A percentile compares a stretch with the other conserved stretches of the same genome.
Evolutionary conservation across 2,888 invertebrate genomes (phyloP).

Genomic region (Nebria brevicollis): DNA sequence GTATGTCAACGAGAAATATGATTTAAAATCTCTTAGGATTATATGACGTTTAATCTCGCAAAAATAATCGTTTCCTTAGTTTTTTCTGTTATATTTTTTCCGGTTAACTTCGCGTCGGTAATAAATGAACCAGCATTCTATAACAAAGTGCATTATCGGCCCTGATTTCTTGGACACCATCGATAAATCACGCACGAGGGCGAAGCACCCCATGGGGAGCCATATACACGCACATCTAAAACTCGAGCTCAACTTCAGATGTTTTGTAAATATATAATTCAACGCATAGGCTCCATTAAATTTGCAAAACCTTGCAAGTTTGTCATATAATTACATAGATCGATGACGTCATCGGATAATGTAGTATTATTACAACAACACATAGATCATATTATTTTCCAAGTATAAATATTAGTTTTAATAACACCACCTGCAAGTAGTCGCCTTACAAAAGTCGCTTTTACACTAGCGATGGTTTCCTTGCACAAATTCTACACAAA

Average conservation of each 20-base stretch:
- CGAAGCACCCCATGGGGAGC: slow-evolving; percentile 7
- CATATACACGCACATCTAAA: not conserved
- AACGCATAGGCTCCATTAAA: not conserved
- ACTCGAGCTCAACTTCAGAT: not conserved
- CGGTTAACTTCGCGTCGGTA: not conserved
- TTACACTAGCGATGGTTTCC: not conserved
- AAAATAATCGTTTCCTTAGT: not conserved
- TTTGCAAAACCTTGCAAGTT: not conserved
- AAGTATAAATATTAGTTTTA: not conserved
- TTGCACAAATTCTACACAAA: no score
- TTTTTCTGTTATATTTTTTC: slow-evolving; percentile 6
- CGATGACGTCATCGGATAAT: slow-evolving; percentile 7
- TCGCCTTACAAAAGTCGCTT: not conserved
- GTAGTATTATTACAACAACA: not conserved
- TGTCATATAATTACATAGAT: slow-evolving; percentile 4
- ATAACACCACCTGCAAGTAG: not conserved
- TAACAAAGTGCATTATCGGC: slow-evolving; percentile 13
- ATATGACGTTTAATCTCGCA: no score
- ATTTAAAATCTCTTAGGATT: no score
- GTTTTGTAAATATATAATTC: not conserved
- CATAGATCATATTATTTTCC: not conserved
- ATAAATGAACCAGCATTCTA: slow-evolving; percentile 7
- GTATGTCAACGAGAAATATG: no score
- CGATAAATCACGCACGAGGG: not conserved
- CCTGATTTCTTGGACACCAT: slow-evolving; percentile 18